These are phyloP conservation scores for Seriola quinqueradiata DNA, from an alignment of 2,113 vertebrate genomes.

Conservation along the genomic window DNA sequence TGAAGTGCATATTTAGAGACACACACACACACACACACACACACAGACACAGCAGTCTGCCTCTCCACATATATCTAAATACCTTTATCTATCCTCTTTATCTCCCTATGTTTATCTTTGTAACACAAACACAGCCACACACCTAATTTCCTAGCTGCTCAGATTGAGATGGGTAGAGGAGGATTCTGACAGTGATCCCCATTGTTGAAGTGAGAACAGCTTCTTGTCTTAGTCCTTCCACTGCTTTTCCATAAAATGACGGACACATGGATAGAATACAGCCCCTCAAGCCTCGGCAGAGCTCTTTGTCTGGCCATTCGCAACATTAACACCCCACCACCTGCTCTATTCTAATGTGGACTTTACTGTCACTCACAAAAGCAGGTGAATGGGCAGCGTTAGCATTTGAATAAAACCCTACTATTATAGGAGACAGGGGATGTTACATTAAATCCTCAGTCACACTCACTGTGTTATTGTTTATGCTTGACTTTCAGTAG, in stretches of 20 bases:
- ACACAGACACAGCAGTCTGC: neutral
- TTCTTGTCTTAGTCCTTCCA: conserved; percentile 28
- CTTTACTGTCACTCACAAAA: conserved; percentile 59
- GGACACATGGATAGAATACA: conserved; percentile 55
- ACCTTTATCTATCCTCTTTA: neutral
- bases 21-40: neutral
- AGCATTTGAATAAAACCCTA: conserved; percentile 61
- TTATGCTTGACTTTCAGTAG: conserved; percentile 20
- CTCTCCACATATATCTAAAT: neutral
- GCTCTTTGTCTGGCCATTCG: conserved; percentile 62
- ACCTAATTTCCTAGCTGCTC: conserved; percentile 31
- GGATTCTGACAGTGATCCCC: conserved; percentile 57
- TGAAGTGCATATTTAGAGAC: neutral
- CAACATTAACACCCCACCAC: conserved; percentile 38
- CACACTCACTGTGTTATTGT: conserved; percentile 25
- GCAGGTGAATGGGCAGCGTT: conserved; percentile 19
- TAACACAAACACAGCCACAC: conserved; percentile 33
- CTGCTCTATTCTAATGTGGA: conserved; percentile 59
- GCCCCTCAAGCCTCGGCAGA: conserved; percentile 18
- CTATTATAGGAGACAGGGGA: conserved; percentile 23
- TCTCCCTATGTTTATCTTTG: conserved; percentile 42
- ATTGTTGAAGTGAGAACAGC: conserved; percentile 42
- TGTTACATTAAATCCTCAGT: conserved; percentile 38
- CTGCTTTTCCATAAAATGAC: conserved; percentile 60
- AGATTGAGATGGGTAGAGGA: conserved; percentile 15